Evolutionary conservation across 2,888 invertebrate genomes (phyloP).

Genomic region (Drosophila paucipuncta): DNA sequence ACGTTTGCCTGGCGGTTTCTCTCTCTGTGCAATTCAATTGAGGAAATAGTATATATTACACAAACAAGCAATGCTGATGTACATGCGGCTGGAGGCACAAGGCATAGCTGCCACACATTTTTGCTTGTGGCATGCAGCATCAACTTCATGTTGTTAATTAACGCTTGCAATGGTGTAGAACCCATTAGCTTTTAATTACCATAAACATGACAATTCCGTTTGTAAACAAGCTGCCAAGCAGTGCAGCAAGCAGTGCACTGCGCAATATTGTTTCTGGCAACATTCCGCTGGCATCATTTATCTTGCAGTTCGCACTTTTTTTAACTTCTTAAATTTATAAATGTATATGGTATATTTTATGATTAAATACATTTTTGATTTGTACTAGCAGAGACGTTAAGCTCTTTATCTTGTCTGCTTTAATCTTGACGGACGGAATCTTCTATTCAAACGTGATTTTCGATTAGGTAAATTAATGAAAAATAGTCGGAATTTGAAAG

Average conservation of each 20-base stretch:
- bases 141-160: conserved; percentile 69
- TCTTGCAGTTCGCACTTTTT: neutral
- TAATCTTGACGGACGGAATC: neutral
- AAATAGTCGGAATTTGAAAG: neutral
- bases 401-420: neutral
- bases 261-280: conserved; percentile 1
- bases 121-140: conserved; percentile 43
- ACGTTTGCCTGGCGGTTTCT: conserved; percentile 39
- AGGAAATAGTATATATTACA: conserved; percentile 64
- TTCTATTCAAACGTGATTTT: neutral
- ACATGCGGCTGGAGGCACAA: conserved; percentile 11
- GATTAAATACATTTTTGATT: neutral
- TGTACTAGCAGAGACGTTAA: neutral
- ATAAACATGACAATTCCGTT: conserved; percentile 76
- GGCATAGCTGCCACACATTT: conserved; percentile 35
- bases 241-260: conserved; percentile 35
- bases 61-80: conserved; percentile 14
- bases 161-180: conserved; percentile 76
- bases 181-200: conserved; percentile 80
- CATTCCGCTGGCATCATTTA: conserved; percentile 31
- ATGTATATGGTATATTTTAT: neutral
- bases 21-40: conserved; percentile 70
- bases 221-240: conserved; percentile 58
- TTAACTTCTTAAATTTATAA: conserved; percentile 2
- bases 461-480: neutral